A percentile compares a stretch with the other conserved stretches of the same genome.
These are phyloP conservation scores for Molothrus ater DNA, from an alignment of 2,797 vertebrate genomes.

Conservation along the genomic window DNA sequence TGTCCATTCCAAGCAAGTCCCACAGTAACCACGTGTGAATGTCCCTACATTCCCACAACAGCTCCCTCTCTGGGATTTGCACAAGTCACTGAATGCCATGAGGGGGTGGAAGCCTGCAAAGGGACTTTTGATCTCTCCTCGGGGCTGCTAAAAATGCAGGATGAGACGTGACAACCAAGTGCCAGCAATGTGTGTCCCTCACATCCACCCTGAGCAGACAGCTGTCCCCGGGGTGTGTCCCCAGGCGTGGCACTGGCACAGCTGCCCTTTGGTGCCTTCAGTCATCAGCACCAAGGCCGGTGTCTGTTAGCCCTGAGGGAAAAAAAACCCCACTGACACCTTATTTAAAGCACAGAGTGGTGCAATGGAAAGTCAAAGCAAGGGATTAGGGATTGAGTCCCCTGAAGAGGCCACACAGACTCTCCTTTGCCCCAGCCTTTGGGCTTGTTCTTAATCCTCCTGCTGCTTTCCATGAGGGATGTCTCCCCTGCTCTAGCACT, in stretches of 20 bases:
- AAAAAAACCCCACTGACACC: not conserved
- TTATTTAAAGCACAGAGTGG: conserved; percentile 3
- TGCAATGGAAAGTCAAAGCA: conserved; percentile 10
- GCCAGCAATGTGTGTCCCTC: not conserved
- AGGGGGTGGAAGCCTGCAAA: not conserved
- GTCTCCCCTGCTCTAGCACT: not conserved
- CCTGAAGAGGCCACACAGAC: not conserved
- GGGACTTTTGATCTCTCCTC: not conserved
- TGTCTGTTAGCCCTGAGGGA: not conserved
- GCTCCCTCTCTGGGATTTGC: not conserved
- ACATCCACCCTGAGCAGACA: not conserved
- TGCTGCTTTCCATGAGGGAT: not conserved
- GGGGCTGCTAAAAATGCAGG: not conserved
- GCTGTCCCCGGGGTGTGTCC: not conserved
- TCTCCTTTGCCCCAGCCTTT: not conserved
- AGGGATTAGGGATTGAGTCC: not conserved
- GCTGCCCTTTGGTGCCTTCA: not conserved
- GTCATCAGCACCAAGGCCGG: not conserved
- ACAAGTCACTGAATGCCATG: not conserved
- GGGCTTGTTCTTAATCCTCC: not conserved
- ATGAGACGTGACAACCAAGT: not conserved
- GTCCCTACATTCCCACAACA: not conserved
- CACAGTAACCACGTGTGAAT: fast-evolving
- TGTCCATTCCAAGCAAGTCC: not conserved
- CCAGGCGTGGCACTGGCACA: not conserved